phyloP scores from a whole-genome alignment of 1,140 invertebrate genomes.

The Drosophila serrata region DNA sequence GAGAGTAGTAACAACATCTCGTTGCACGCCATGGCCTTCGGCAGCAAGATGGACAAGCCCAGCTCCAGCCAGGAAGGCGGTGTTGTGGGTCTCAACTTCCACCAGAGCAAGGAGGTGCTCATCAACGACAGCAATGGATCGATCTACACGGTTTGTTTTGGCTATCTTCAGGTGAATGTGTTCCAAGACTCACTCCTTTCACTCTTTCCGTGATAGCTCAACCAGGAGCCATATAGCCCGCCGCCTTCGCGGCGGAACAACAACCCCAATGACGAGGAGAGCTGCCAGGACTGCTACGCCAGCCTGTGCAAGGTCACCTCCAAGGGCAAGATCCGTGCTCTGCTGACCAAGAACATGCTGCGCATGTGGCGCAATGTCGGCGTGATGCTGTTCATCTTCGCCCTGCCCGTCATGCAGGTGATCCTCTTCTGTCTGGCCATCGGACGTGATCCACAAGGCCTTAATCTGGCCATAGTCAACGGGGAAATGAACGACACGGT shows the following conservation, averaged over 20 bases:
- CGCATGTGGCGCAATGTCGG: constrained; percentile 97
- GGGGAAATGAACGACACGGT: constrained; percentile 89
- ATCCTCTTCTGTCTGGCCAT: constrained; percentile 97
- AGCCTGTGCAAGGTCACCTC: constrained; percentile 86
- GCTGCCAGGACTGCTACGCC: constrained; percentile 80
- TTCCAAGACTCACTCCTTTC: not conserved
- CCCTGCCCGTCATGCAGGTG: constrained; percentile 96
- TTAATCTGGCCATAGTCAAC: constrained; percentile 95
- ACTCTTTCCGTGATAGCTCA: constrained; percentile 51
- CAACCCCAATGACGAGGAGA: constrained; percentile 82
- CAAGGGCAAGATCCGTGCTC: constrained; percentile 90
- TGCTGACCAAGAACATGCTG: constrained; percentile 96
- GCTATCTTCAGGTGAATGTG: not conserved
- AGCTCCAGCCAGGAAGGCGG: constrained; percentile 94
- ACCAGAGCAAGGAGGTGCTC: constrained; percentile 94
- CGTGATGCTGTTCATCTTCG: constrained; percentile 96
- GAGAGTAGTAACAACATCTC: constrained; percentile 90
- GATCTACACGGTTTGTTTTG: constrained; percentile 85
- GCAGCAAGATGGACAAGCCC: constrained; percentile 91
- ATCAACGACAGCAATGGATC: constrained; percentile 91
- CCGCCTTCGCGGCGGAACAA: constrained; percentile 73
- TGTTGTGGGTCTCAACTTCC: constrained; percentile 94
- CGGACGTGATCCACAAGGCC: constrained; percentile 94
- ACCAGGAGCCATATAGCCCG: constrained; percentile 80
- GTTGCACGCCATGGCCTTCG: constrained; percentile 91